Percentiles rank a stretch among this genome's conserved stretches.
phyloP scores from a whole-genome alignment of 2,113 vertebrate genomes.

The Naja naja region DNA sequence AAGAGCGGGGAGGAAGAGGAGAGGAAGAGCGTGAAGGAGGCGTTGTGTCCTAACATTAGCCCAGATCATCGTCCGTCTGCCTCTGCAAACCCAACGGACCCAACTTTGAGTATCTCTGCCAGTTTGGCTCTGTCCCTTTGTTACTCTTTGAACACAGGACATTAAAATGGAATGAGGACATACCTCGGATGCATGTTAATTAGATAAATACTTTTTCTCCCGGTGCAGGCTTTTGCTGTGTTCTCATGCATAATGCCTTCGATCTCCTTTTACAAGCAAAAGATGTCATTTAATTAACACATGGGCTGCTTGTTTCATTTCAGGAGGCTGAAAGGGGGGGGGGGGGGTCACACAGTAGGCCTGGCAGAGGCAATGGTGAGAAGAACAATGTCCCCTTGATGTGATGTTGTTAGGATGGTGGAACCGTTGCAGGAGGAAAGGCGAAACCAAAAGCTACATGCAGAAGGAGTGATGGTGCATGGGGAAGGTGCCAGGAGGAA shows the following conservation, averaged over 20 bases:
- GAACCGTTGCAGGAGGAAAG: not conserved
- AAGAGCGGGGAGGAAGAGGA: not conserved
- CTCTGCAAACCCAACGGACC: not conserved
- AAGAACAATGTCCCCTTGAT: not conserved
- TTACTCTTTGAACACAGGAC: not conserved
- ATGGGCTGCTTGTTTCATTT: not conserved
- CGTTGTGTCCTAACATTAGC: not conserved
- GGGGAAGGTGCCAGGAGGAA: not conserved
- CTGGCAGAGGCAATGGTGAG: not conserved
- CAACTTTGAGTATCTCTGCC: not conserved
- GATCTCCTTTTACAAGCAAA: conserved; percentile 29
- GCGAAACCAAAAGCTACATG: not conserved
- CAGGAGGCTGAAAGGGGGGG: not conserved
- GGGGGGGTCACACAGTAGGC: not conserved
- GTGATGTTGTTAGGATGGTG: not conserved
- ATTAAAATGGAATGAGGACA: conserved; percentile 34
- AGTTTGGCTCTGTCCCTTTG: not conserved
- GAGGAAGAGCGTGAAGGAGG: not conserved
- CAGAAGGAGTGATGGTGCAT: rapidly evolving
- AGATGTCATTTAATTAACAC: conserved; percentile 34
- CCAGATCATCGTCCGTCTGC: not conserved
- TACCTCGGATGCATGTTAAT: conserved; percentile 26
- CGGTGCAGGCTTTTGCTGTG: not conserved
- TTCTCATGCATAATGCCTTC: conserved; percentile 29
- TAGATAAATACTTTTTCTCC: conserved; percentile 12